Percentiles rank a stretch among this genome's conserved stretches.
Conservation (phyloP, 2,113 vertebrate species). For the Catharus minimus region DNA sequence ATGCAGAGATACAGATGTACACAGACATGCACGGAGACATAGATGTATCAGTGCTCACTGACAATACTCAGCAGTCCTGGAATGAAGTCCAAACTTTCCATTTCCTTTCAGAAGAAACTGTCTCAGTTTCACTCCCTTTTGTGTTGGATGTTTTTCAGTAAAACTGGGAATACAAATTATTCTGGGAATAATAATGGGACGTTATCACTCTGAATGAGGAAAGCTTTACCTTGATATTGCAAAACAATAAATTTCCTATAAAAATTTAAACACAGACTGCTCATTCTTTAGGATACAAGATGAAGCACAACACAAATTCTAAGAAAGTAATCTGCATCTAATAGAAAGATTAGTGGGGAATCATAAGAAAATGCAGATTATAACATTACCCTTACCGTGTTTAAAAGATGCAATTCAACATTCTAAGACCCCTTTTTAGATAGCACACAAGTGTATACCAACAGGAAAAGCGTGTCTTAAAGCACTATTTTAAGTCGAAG, state of each 20-base stretch:
- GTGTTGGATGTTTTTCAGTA: background rate
- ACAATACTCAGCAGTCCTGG: background rate
- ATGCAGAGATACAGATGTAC: fast-evolving
- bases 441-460: background rate
- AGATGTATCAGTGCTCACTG: background rate
- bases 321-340: background rate
- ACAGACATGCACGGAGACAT: fast-evolving
- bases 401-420: background rate
- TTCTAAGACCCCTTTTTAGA: background rate
- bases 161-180: background rate
- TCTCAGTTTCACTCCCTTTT: background rate
- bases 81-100: background rate
- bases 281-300: slow-evolving; percentile 25
- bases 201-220: background rate
- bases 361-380: background rate
- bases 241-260: background rate
- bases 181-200: background rate
- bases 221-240: background rate
- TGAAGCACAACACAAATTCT: background rate
- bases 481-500: background rate
- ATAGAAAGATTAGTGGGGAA: background rate
- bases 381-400: background rate
- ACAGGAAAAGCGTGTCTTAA: background rate
- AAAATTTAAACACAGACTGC: background rate
- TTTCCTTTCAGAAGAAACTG: background rate